A percentile compares a stretch with the other conserved stretches of the same genome.
Conservation (phyloP, 2,113 vertebrate genomes). For the Serinus canaria region DNA sequence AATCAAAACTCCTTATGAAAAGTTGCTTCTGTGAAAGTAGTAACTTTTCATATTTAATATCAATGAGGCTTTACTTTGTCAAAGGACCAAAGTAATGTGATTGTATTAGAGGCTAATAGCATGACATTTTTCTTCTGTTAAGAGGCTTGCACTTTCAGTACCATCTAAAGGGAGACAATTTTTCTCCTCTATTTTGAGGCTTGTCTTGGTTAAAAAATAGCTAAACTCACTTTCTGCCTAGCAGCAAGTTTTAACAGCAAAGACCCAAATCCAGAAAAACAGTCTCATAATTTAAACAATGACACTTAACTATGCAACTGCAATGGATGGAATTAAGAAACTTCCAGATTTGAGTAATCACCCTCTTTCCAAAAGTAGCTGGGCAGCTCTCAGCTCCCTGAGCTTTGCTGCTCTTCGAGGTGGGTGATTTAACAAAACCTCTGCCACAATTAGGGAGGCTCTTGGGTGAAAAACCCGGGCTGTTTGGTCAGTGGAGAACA, state of each 20-base stretch:
- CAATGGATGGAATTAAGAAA: neutral
- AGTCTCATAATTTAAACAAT: neutral
- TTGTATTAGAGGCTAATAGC: slow-evolving; percentile 36
- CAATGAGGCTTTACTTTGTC: slow-evolving; percentile 30
- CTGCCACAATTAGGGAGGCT: neutral
- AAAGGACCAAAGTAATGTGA: slow-evolving; percentile 43
- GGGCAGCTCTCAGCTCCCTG: neutral
- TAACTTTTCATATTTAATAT: slow-evolving; percentile 48
- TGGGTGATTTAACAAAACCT: neutral
- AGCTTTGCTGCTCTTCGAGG: rapidly evolving
- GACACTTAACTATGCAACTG: neutral
- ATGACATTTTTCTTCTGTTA: slow-evolving; percentile 24
- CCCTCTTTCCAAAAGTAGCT: neutral
- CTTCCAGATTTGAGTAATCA: neutral
- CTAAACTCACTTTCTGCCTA: slow-evolving; percentile 11
- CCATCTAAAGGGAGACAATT: neutral
- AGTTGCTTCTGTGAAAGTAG: slow-evolving; percentile 28
- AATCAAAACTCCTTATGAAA: slow-evolving; percentile 14
- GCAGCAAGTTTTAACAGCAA: neutral
- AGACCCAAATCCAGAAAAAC: neutral
- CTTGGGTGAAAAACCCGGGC: neutral
- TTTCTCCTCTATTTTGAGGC: slow-evolving; percentile 11
- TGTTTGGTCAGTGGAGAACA: neutral
- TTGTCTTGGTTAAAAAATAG: slow-evolving; percentile 5
- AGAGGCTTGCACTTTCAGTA: slow-evolving; percentile 22